Base-by-base conservation (phyloP, 2,797 vertebrate genomes). In the Eospalax fontanierii region DNA sequence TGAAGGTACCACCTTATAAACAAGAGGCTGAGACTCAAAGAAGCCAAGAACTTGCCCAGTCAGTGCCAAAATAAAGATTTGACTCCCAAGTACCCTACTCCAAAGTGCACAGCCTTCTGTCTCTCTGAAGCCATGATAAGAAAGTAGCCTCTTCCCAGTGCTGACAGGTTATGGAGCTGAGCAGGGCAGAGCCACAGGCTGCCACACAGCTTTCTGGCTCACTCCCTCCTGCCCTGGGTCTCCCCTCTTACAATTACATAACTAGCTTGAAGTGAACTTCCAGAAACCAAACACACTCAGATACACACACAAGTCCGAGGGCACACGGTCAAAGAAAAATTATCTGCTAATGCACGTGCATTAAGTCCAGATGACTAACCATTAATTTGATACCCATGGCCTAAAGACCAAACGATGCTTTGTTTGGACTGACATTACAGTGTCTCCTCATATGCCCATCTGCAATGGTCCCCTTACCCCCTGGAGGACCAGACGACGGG, bases 361-460 rank as follows among this genome's bases (percentile, higher is more conserved):
- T 94, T 96, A 89, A 54, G 89, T 79, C 26, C 54, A 82, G 86
- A 94, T 94, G 94, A 97, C 96, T 96, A 97, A 82, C 68, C 11
- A 82, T 21, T 86, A 92, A 89, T 87, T 40, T 97, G 92, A 96
- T 93, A 83, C 90, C 97, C 94, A 95, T 95, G 92, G 97, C 94
- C 70, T 94, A 63, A 87, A 83, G 71, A 87, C 90, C 82, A 66
- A 83, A 83, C 15, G 85, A 73, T 33, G 90, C 63, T 94, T 95
- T 95, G 87, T 96, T 91, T 91, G 93, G 92, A 86, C 90, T 95
- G 81, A 95, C 83, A 91, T 38, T 91, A 78, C 92, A 91, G 85
- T 35, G 57, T 59, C 66, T 90, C 70, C 83, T 35, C 70, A n/a
- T n/a, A 50, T 16, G 10, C 87, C 66, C 18, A 28, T 5, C 61